Evolutionary conservation across 1,140 invertebrate genomes (phyloP).

Genomic region (Nephila pilipes): DNA sequence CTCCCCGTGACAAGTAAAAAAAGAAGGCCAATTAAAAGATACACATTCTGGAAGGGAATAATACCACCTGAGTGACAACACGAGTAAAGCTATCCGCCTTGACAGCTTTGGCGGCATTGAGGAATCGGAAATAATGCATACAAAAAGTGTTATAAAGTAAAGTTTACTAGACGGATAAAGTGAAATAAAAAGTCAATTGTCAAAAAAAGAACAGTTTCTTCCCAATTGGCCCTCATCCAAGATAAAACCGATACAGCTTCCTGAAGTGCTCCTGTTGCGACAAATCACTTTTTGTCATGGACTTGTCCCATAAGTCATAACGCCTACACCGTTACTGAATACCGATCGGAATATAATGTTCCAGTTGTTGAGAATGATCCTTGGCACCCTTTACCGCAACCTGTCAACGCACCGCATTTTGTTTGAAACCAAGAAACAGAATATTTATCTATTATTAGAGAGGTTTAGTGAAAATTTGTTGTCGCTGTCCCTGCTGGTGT

Average conservation of each 20-base stretch:
- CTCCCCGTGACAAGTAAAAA: too few species aligned
- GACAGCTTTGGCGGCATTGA: neutral
- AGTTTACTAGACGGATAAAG: neutral
- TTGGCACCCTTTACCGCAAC: conserved; percentile 7
- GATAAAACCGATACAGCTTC: conserved; percentile 17
- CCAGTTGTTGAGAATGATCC: conserved; percentile 29
- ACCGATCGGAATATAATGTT: conserved; percentile 7
- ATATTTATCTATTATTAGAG: conserved; percentile 38
- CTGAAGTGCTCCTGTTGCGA: neutral
- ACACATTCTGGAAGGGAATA: neutral
- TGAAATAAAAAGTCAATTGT: neutral
- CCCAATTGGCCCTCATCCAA: conserved; percentile 15
- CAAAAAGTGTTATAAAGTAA: conserved; percentile 18
- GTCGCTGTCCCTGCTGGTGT: neutral
- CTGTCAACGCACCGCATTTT: conserved; percentile 32
- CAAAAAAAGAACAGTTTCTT: conserved; percentile 5
- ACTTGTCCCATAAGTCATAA: conserved; percentile 26
- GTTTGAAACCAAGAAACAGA: conserved; percentile 8
- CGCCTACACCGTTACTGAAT: conserved; percentile 13
- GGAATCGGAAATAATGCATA: neutral
- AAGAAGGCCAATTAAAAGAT: too few species aligned
- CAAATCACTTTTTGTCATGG: conserved; percentile 46
- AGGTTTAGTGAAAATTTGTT: neutral
- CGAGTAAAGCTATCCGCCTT: neutral
- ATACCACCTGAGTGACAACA: neutral